phyloP scores from a whole-genome alignment of 2,888 invertebrate genomes.

The Brachypalpus laphriformis region DNA sequence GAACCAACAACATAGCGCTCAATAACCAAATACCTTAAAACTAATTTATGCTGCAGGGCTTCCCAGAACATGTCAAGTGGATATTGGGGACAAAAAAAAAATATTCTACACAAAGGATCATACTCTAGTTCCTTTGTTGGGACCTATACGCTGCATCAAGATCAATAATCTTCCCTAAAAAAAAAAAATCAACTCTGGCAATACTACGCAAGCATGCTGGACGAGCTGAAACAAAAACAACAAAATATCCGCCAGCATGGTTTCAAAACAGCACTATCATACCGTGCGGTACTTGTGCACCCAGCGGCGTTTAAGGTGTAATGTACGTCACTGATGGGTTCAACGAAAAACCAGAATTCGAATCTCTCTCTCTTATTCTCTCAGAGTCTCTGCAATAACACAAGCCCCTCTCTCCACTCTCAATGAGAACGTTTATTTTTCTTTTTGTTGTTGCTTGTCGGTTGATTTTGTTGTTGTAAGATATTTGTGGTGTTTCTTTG shows the following conservation, averaged over 20 bases:
- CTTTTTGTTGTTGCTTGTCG: conserved; percentile 8
- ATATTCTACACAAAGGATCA: too few relatives aligned
- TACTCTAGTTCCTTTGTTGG: too few relatives aligned
- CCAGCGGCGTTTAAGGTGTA: conserved; percentile 63
- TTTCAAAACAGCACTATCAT: conserved; percentile 29
- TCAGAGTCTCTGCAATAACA: neutral
- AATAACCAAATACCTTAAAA: too few relatives aligned
- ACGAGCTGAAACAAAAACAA: conserved; percentile 8
- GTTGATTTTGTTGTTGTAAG: conserved; percentile 49
- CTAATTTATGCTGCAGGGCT: too few relatives aligned
- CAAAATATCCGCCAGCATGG: conserved; percentile 26
- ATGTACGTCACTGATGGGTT: conserved; percentile 54
- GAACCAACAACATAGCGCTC: too few relatives aligned
- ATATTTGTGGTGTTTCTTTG: conserved; percentile 64
- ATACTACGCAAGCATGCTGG: conserved; percentile 9
- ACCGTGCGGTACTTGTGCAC: conserved; percentile 54
- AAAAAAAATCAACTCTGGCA: too few relatives aligned
- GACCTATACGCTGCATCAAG: too few relatives aligned
- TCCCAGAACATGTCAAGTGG: too few relatives aligned
- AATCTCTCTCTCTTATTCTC: neutral
- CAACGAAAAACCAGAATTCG: conserved; percentile 8
- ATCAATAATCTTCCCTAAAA: too few relatives aligned
- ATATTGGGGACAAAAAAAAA: too few relatives aligned
- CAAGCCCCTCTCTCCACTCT: neutral
- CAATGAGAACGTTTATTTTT: neutral